Conservation (phyloP, 1,140 invertebrate species). For the Galendromus occidentalis region DNA sequence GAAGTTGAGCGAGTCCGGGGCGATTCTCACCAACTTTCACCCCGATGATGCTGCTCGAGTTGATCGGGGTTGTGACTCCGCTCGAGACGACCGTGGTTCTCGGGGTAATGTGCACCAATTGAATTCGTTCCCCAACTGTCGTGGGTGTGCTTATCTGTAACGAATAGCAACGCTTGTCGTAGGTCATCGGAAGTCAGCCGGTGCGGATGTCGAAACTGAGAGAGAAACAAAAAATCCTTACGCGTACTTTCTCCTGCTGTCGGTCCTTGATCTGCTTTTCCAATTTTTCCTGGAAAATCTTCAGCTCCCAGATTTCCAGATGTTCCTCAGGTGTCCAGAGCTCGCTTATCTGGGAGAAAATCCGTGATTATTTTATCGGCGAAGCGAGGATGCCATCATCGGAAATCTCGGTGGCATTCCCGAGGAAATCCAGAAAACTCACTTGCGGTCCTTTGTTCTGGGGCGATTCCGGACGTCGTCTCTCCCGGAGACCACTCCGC, state of each 20-base stretch:
- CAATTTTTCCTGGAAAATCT: conserved; percentile 63
- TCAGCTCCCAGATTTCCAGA: conserved; percentile 88
- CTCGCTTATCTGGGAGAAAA: conserved; percentile 36
- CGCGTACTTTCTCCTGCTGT: conserved; percentile 17
- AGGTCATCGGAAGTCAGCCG: no score
- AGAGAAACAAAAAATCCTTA: no score
- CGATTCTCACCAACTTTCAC: no score
- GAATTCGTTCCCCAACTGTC: no score
- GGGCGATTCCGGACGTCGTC: conserved; percentile 45
- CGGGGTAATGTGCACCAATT: no score
- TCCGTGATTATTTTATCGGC: conserved; percentile 25
- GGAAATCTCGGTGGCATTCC: neutral
- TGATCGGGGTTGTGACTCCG: no score
- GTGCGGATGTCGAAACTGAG: no score
- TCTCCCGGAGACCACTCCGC: conserved; percentile 67
- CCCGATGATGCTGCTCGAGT: no score
- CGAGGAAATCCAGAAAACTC: neutral
- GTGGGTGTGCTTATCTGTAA: no score
- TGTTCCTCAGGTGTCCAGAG: conserved; percentile 91
- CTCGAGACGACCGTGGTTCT: no score
- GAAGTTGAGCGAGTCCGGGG: no score
- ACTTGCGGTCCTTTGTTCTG: conserved; percentile 73
- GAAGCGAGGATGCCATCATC: conserved; percentile 21
- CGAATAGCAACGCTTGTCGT: no score
- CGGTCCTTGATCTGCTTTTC: conserved; percentile 14